These are phyloP conservation scores for Synanceia verrucosa DNA, from an alignment of 2,797 vertebrate genomes.

Conservation along the genomic window DNA sequence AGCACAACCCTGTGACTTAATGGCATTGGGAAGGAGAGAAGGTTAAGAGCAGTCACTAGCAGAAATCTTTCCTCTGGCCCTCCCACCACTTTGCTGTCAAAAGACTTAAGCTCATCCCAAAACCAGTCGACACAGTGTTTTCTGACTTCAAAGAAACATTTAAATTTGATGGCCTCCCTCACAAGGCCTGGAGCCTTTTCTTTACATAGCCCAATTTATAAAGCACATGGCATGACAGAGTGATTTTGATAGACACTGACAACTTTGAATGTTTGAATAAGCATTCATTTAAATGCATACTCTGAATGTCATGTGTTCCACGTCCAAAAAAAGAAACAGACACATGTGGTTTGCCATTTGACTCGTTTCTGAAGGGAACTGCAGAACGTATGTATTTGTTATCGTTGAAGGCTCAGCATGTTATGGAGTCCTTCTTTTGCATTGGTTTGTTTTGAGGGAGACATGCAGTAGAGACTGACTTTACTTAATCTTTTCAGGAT, in stretches of 20 bases:
- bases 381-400: conserved; percentile 33
- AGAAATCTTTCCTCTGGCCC: conserved; percentile 11
- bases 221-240: conserved; percentile 41
- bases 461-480: conserved; percentile 11
- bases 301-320: conserved; percentile 24
- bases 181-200: conserved; percentile 35
- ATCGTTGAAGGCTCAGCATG: conserved; percentile 12
- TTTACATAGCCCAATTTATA: conserved; percentile 19
- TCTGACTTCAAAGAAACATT: conserved; percentile 45
- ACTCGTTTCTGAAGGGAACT: conserved; percentile 40
- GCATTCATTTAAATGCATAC: conserved; percentile 35
- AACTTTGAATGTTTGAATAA: conserved; percentile 50
- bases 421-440: conserved; percentile 18
- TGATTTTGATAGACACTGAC: conserved; percentile 43
- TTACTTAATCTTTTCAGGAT: conserved; percentile 83
- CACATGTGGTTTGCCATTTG: conserved; percentile 43
- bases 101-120: conserved; percentile 28
- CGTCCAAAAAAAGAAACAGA: conserved; percentile 30
- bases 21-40: conserved; percentile 36
- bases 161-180: conserved; percentile 26
- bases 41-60: conserved; percentile 36
- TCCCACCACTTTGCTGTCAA: conserved; percentile 13
- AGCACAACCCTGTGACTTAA: conserved; percentile 42
- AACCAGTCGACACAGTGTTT: conserved; percentile 31
- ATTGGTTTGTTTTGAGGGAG: conserved; percentile 17